phyloP scores from a whole-genome alignment of 2,113 vertebrate genomes.

The Balaeniceps rex region DNA sequence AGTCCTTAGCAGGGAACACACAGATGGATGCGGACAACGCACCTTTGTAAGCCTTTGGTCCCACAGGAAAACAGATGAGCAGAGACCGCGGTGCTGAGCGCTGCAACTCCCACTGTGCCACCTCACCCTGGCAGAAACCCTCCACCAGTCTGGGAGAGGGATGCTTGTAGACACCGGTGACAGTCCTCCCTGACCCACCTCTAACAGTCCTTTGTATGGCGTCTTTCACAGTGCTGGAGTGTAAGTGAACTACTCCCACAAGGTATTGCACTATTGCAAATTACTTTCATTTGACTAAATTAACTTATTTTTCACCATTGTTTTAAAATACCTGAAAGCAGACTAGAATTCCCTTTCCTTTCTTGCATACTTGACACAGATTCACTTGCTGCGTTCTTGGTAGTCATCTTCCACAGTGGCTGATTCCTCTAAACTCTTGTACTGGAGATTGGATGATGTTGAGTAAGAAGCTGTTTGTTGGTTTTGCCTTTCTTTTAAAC shows the following conservation, averaged over 20 bases:
- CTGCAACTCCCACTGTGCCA: not conserved
- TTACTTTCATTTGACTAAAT: not conserved
- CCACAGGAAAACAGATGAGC: not conserved
- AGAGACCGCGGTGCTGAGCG: not conserved
- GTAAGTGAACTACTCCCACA: not conserved
- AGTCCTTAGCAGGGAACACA: not conserved
- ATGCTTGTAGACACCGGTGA: not conserved
- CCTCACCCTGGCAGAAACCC: not conserved
- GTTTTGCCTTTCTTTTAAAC: not conserved
- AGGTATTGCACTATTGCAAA: not conserved
- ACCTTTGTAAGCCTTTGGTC: not conserved
- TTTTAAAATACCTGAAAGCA: not conserved
- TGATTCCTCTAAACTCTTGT: not conserved
- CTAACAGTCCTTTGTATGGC: not conserved
- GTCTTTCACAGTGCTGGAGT: not conserved
- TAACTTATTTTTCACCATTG: not conserved
- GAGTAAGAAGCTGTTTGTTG: not conserved
- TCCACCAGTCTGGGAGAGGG: not conserved
- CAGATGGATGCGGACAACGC: not conserved
- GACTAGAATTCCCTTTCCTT: not conserved
- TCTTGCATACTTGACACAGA: not conserved
- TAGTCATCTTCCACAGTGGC: not conserved
- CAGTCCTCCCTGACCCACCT: not conserved
- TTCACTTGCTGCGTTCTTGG: not conserved
- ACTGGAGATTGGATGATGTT: not conserved